Evolutionary conservation across 2,888 invertebrate genomes (phyloP).

Genomic region (Panzeria rudis): DNA sequence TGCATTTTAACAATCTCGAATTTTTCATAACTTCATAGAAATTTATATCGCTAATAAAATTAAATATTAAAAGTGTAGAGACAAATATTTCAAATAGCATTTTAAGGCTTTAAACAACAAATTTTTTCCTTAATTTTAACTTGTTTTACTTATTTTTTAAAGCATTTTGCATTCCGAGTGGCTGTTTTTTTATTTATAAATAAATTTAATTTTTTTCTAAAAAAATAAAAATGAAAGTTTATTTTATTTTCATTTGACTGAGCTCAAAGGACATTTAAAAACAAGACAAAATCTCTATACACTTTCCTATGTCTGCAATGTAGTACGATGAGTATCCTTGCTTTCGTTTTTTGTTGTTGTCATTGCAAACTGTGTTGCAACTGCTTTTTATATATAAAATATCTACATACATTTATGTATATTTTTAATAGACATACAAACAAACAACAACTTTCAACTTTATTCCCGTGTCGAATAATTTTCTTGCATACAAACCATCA

Average conservation of each 20-base stretch:
- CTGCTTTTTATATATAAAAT: not conserved
- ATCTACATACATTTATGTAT: not conserved
- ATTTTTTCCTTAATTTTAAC: not conserved
- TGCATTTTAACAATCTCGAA: no score
- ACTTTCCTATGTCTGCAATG: constrained; percentile 46
- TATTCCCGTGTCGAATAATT: constrained; percentile 68
- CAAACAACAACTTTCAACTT: constrained; percentile 64
- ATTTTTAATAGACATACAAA: constrained; percentile 25
- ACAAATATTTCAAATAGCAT: not conserved
- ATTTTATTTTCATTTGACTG: constrained; percentile 53
- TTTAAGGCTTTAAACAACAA: not conserved
- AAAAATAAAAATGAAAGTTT: constrained; percentile 63
- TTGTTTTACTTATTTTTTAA: not conserved
- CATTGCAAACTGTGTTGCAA: not conserved
- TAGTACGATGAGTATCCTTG: constrained; percentile 38
- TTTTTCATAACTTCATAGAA: no score
- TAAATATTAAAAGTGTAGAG: no score
- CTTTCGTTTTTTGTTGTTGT: constrained; percentile 27
- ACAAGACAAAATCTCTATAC: constrained; percentile 8
- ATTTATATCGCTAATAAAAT: no score
- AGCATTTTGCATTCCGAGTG: constrained; percentile 15
- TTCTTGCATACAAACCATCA: constrained; percentile 61
- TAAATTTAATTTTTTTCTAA: not conserved
- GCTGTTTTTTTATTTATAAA: constrained; percentile 5
- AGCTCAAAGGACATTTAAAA: constrained; percentile 55